These are phyloP conservation scores for Agrotis segetum DNA, from an alignment of 2,888 invertebrate species.

Conservation along the genomic window DNA sequence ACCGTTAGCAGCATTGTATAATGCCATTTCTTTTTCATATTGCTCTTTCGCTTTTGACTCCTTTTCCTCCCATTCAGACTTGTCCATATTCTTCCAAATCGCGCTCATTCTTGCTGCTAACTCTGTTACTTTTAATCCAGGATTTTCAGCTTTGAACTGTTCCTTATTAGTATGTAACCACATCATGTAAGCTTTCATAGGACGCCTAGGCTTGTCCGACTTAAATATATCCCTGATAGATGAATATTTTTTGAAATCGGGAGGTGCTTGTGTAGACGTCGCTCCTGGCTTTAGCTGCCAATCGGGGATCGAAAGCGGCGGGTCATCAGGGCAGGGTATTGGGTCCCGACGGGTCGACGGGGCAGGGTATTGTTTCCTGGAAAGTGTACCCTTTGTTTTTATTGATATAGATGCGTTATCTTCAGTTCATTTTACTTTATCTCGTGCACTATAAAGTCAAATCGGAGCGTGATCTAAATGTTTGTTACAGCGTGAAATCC, in stretches of 20 bases:
- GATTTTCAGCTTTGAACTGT: slow-evolving; percentile 96
- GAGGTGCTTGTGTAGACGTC: no score
- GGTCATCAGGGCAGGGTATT: no score
- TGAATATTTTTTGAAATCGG: slow-evolving; percentile 42
- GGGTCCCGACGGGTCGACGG: no score
- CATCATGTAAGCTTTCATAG: slow-evolving; percentile 97
- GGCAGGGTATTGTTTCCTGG: no score
- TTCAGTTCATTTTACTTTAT: slow-evolving; percentile 2
- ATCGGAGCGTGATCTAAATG: not conserved
- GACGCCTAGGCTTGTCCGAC: slow-evolving; percentile 98
- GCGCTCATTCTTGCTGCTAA: slow-evolving; percentile 98
- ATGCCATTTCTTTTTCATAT: slow-evolving; percentile 96
- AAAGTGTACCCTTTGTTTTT: not conserved
- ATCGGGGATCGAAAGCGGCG: no score
- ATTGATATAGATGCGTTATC: not conserved
- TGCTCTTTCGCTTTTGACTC: slow-evolving; percentile 97
- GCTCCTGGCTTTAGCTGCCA: no score
- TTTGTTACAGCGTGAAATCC: not conserved
- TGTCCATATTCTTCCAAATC: slow-evolving; percentile 97
- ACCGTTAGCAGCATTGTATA: slow-evolving; percentile 95
- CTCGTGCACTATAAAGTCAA: slow-evolving; percentile 8
- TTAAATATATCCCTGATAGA: slow-evolving; percentile 90
- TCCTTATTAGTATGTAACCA: slow-evolving; percentile 98
- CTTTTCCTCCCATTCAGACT: slow-evolving; percentile 97
- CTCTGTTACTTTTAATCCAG: slow-evolving; percentile 97